Evolutionary conservation across 1,140 invertebrate genomes (phyloP), one percentile per base, ranked within the genome.

Genomic region (Drosophila albomicans): DNA sequence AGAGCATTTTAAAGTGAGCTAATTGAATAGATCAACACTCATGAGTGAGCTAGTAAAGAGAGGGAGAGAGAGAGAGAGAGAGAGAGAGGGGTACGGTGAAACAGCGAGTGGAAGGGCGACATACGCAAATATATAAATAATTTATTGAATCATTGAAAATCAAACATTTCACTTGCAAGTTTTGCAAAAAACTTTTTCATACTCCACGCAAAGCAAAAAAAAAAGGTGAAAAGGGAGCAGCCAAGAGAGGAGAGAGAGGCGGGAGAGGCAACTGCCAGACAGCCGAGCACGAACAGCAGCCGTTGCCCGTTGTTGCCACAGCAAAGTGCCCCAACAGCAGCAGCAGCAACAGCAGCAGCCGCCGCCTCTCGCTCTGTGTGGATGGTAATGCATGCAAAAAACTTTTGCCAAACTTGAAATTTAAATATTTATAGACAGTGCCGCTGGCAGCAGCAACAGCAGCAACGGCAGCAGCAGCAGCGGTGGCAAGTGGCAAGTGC

Each of bases 81-180:
- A 25, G 3, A 4, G 20, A 10, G 16, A 11, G 8, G 6, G 13
- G n/a, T 1, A 11, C 2, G 48, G 15, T 1, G 30, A 8, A 11
- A 30, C 1, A 11, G 46, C 1, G 13, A 28, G n/a, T 30, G 57
- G 32, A 16, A 8, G 15, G 8, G 74, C 52, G 64, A 67, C 78
- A 81, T 69, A 89, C 85, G 85, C 85, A 85, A 89, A 89, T 85
- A 89, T 85, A 89, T 89, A 89, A 89, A 89, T 89, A 79, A 89
- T 89, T 89, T 89, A 89, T 89, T 89, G 85, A 89, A 89, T 89
- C 85, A 89, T 89, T 89, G 85, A 85, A 88, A 89, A 89, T 89
- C 85, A 89, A 89, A 90, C 85, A 89, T 89, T 89, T 89, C 85
- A 89, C 86, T 89, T 81, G 85, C 85, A 89, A 89, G 85, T 89